Evolutionary conservation across 2,888 invertebrate genomes (phyloP).

Genomic region (Ceramica pisi): DNA sequence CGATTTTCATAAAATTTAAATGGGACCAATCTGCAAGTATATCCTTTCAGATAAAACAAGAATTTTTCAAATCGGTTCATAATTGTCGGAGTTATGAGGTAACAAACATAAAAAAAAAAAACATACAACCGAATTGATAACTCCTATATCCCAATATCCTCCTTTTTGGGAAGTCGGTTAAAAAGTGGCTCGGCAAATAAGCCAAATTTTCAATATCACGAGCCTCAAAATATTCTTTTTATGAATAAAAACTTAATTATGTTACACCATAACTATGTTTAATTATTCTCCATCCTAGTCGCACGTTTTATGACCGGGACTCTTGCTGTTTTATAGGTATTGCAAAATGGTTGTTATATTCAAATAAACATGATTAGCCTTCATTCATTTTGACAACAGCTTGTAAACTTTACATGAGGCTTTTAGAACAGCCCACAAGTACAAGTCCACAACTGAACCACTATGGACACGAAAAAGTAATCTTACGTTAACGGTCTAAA

Average conservation of each 20-base stretch:
- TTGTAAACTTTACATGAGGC: not conserved
- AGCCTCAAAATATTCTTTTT: not conserved
- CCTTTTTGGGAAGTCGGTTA: no score
- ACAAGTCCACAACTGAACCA: not conserved
- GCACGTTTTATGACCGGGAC: not conserved
- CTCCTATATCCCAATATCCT: no score
- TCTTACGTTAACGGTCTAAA: conserved; percentile 11
- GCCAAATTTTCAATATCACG: no score
- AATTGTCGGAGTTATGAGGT: no score
- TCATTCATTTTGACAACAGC: not conserved
- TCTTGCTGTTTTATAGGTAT: not conserved
- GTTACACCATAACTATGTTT: not conserved
- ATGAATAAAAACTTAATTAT: not conserved
- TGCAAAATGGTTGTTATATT: not conserved
- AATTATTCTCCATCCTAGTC: not conserved
- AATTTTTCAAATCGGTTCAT: no score
- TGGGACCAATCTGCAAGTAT: no score
- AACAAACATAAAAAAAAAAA: no score
- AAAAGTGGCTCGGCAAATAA: no score
- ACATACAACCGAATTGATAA: no score
- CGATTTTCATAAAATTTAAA: no score
- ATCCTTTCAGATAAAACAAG: no score
- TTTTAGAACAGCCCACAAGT: not conserved
- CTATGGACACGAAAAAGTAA: not conserved
- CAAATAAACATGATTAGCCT: not conserved